Base-by-base conservation (phyloP, 2,888 invertebrate genomes). In the Omphaloscelis lunosa region DNA sequence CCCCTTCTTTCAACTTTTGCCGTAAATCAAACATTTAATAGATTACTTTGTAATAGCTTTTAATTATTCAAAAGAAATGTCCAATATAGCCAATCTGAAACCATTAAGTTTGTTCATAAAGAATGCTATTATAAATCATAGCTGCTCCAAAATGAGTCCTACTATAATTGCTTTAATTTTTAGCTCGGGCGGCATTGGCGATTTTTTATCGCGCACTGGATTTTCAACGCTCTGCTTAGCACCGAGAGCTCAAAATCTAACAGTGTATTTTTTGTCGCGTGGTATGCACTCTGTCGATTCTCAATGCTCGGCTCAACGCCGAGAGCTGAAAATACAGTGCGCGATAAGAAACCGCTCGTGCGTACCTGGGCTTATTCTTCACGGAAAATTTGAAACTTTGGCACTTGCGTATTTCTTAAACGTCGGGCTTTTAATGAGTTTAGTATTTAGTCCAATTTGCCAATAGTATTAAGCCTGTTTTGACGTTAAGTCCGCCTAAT, bases 111-210 rank as follows among this genome's bases (percentile, higher is more conserved):
- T 45, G 29, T 72, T 68, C 27, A 39, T 59, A 53, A 82, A 65
- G 59, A 23, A 77, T 4, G 34, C 41, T 51, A 48, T 71, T 68
- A 77, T 79, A 75, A 82, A 71, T 82, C 39, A 79, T 17, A 29
- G n/a, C 51, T 17, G 8, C 23, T 61, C 51, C 67, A 56, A 62
- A 82, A 66, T 78, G 29, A 45, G 27, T 62, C n/a, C 12, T n/a
- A 72, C 70, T 63, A 65, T 84, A 69, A 84, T 83, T 72, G 56
- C 34, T 23, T n/a, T 29, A 68, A 39, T 75, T 79, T 83, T 83
- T 27, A 23, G 45, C 1, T 4, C 8, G 4, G 7, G 1, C 12
- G 2, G 7, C 8, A 66, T 12, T 11, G 41, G 4, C 20, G 27
- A 45, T 45, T 66, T 7, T 39, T 27, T 66, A 12, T 4, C 27